Conservation (phyloP, 2,888 invertebrate species). For the Lycia hirtaria region DNA sequence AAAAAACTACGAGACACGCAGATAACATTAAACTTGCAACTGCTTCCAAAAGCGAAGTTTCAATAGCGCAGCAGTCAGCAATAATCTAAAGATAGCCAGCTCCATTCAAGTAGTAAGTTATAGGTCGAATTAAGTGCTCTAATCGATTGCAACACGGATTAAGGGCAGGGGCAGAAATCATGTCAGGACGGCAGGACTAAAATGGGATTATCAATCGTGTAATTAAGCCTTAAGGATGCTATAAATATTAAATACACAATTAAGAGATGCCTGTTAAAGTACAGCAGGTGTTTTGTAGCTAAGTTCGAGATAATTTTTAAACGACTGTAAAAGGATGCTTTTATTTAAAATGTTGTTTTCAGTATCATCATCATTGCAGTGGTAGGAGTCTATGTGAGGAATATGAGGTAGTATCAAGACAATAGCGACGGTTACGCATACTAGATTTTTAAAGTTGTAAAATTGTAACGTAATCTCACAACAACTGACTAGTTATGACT, state of each 20-base stretch:
- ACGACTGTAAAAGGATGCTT: neutral
- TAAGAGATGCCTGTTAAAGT: constrained; percentile 41
- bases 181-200: constrained; percentile 53
- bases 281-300: neutral
- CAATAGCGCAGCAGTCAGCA: constrained; percentile 28
- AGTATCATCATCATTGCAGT: too few relatives aligned
- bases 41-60: constrained; percentile 37
- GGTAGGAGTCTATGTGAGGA: too few relatives aligned
- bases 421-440: neutral
- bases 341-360: too few relatives aligned
- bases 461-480: too few relatives aligned
- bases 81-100: constrained; percentile 49
- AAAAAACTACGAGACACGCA: too few relatives aligned
- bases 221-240: constrained; percentile 64
- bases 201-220: constrained; percentile 49
- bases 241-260: constrained; percentile 56
- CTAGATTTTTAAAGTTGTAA: too few relatives aligned
- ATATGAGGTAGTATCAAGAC: too few relatives aligned
- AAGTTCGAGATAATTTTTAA: neutral
- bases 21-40: neutral
- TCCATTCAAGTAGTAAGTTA: constrained; percentile 72
- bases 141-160: constrained; percentile 68
- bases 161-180: constrained; percentile 59
- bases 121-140: constrained; percentile 65
- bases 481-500: too few relatives aligned